Evolutionary conservation across 2,888 invertebrate genomes (phyloP).

Genomic region (Hirudinaria manillensis): DNA sequence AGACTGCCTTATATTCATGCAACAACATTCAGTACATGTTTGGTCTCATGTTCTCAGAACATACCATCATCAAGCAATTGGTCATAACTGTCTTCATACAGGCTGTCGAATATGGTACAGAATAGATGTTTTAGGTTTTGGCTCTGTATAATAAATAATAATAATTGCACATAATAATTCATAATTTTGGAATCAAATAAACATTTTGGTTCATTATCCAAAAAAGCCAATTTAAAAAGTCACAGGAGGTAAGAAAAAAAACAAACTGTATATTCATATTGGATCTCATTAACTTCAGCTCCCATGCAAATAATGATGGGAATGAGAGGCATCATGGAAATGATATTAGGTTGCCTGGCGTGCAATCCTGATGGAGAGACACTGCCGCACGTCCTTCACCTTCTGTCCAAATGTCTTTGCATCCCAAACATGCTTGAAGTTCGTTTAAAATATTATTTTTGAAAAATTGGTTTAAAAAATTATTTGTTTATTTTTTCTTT

Average conservation of each 20-base stretch:
- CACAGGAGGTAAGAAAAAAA: not conserved
- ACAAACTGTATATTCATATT: not conserved
- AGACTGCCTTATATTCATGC: not conserved
- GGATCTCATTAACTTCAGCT: not conserved
- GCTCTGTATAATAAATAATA: not conserved
- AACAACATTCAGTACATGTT: conserved; percentile 11
- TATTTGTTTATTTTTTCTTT: no score
- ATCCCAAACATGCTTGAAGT: not conserved
- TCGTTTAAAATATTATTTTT: not conserved
- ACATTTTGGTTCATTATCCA: not conserved
- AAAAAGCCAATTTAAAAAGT: not conserved
- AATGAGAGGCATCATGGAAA: not conserved
- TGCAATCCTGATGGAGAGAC: not conserved
- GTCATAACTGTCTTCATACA: conserved; percentile 8
- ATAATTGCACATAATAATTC: not conserved
- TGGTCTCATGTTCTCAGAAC: not conserved
- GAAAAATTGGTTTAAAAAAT: no score
- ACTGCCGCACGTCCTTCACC: not conserved
- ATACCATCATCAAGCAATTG: not conserved
- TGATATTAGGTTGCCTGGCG: not conserved
- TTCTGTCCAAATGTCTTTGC: conserved; percentile 8
- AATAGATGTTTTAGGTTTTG: not conserved
- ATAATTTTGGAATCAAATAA: no score
- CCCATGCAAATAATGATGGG: not conserved
- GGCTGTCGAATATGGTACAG: not conserved